Conservation (phyloP, 2,113 vertebrate genomes). For the Toxotes jaculatrix region DNA sequence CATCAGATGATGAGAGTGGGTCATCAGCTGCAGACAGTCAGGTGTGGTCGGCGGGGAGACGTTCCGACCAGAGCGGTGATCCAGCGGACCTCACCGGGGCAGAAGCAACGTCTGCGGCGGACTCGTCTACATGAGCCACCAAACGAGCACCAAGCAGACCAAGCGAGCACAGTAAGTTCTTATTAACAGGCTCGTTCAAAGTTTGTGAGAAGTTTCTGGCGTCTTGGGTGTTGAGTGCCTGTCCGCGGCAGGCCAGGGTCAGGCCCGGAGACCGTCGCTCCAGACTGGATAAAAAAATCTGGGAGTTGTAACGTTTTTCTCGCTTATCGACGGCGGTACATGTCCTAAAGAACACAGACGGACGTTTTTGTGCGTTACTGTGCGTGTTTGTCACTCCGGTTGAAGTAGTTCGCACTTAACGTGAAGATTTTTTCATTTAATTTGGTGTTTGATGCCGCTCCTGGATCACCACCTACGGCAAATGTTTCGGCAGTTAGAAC, state of each 20-base stretch:
- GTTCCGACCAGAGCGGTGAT: constrained; percentile 22
- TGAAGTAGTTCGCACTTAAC: not conserved
- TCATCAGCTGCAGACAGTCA: constrained; percentile 71
- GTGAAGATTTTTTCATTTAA: fast-evolving
- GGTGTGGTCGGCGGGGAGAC: constrained; percentile 71
- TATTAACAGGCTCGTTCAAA: not conserved
- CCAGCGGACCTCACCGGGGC: not conserved
- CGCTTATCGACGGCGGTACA: fast-evolving
- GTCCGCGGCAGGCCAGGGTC: constrained; percentile 26
- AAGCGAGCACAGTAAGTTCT: constrained; percentile 25
- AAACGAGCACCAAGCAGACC: not conserved
- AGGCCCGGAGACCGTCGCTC: constrained; percentile 49
- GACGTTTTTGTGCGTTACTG: fast-evolving
- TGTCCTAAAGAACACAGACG: fast-evolving
- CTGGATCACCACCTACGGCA: not conserved
- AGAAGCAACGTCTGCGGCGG: not conserved
- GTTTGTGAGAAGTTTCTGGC: constrained; percentile 61
- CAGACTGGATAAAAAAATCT: constrained; percentile 2
- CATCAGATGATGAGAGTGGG: constrained; percentile 64
- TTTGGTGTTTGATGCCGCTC: not conserved
- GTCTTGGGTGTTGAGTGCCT: not conserved
- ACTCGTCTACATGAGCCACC: not conserved
- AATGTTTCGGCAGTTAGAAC: not conserved
- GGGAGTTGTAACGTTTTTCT: not conserved
- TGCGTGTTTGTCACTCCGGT: not conserved